Conservation (phyloP, 1,140 invertebrate genomes). For the Solen grandis region DNA sequence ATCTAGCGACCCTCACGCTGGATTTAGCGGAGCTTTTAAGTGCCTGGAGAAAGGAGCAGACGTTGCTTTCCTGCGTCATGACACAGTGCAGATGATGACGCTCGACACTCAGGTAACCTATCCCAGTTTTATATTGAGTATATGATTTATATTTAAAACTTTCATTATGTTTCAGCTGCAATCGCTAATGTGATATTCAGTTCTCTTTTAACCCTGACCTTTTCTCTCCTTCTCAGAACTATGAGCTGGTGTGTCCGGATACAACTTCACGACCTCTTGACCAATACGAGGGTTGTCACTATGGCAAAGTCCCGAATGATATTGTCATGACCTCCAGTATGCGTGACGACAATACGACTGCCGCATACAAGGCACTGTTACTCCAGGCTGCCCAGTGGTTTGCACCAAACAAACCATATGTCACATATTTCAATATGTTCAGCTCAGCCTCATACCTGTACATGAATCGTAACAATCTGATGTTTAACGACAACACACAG, state of each 20-base stretch:
- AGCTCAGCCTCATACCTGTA: slow-evolving; percentile 58
- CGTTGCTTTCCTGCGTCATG: slow-evolving; percentile 92
- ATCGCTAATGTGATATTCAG: no score
- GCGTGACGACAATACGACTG: slow-evolving; percentile 47
- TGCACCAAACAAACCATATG: slow-evolving; percentile 59
- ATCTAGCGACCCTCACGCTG: slow-evolving; percentile 92
- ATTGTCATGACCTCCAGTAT: slow-evolving; percentile 84
- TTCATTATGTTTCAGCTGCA: no score
- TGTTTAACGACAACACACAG: slow-evolving; percentile 79
- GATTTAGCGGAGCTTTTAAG: slow-evolving; percentile 91
- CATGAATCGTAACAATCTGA: slow-evolving; percentile 68
- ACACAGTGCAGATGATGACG: slow-evolving; percentile 83
- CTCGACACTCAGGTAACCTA: slow-evolving; percentile 7
- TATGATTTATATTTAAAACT: no score
- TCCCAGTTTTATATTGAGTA: no score
- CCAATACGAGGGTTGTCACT: slow-evolving; percentile 80
- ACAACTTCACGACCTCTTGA: slow-evolving; percentile 81
- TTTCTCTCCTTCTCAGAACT: slow-evolving; percentile 84
- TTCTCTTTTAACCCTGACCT: no score
- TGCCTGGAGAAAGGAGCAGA: slow-evolving; percentile 90
- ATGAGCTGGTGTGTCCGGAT: slow-evolving; percentile 93
- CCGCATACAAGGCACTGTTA: slow-evolving; percentile 72
- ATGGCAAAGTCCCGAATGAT: slow-evolving; percentile 90
- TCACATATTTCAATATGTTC: slow-evolving; percentile 65
- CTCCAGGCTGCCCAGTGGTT: slow-evolving; percentile 62